A percentile compares a stretch with the other conserved stretches of the same genome.
These are phyloP conservation scores for Cephus sareptanus DNA, from an alignment of 2,888 invertebrate genomes.

Conservation along the genomic window DNA sequence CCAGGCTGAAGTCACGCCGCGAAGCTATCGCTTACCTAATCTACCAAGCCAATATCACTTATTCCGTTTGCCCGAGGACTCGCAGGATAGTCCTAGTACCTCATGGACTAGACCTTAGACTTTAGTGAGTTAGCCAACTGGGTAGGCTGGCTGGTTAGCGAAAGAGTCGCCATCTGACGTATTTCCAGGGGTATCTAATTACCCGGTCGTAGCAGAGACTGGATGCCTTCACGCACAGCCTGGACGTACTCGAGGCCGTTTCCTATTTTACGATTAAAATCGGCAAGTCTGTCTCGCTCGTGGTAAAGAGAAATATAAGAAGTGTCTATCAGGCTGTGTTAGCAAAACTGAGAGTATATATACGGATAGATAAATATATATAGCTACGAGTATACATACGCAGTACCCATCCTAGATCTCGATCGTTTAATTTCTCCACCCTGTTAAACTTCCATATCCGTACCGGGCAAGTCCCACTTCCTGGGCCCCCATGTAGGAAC, in stretches of 20 bases:
- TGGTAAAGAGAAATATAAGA: not conserved
- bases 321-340: not conserved
- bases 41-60: conserved; percentile 46
- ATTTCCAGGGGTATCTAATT: conserved; percentile 64
- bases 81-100: not conserved
- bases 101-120: not conserved
- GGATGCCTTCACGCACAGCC: conserved; percentile 46
- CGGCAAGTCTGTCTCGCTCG: conserved; percentile 20
- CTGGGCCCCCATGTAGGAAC: not conserved
- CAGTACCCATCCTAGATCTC: not conserved
- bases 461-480: not conserved
- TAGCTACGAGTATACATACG: not conserved
- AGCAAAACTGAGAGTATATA: not conserved
- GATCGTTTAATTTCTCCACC: not conserved
- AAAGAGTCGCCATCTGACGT: conserved; percentile 42
- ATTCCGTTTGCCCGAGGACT: conserved; percentile 23
- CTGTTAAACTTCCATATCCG: not conserved
- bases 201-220: conserved; percentile 38
- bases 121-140: not conserved
- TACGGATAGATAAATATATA: not conserved
- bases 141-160: conserved; percentile 11
- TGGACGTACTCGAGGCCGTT: conserved; percentile 15
- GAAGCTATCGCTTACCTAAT: conserved; percentile 45
- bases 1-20: conserved; percentile 10
- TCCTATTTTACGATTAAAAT: conserved; percentile 36